Evolutionary conservation across 2,797 vertebrate genomes (phyloP).

Genomic region (Trachops cirrhosus): DNA sequence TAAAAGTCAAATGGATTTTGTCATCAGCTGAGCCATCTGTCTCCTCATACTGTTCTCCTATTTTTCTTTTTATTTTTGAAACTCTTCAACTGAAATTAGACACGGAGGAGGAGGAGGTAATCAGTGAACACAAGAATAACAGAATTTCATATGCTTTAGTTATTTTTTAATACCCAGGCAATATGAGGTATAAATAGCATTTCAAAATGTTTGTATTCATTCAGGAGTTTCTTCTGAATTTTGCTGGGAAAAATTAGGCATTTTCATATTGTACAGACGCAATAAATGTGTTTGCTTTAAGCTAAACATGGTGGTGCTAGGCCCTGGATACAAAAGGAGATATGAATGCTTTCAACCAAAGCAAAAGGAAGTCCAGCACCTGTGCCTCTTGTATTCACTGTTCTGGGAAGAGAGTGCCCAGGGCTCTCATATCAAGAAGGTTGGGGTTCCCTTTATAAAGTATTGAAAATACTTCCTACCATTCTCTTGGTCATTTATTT

Average conservation of each 20-base stretch:
- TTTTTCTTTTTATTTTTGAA: conserved; percentile 65
- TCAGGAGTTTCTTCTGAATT: not conserved
- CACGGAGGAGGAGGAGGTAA: conserved; percentile 34
- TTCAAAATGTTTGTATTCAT: not conserved
- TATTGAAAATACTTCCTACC: not conserved
- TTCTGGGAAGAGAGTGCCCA: not conserved
- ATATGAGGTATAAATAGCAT: not conserved
- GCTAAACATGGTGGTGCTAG: not conserved
- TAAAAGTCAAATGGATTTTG: conserved; percentile 68
- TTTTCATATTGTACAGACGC: not conserved
- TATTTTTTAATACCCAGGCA: conserved; percentile 35
- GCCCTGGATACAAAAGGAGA: not conserved
- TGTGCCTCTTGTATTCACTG: not conserved
- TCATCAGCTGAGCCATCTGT: conserved; percentile 66
- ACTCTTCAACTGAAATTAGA: conserved; percentile 51
- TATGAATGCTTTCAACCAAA: not conserved
- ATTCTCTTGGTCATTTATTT: not conserved
- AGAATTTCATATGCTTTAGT: not conserved
- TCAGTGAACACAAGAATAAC: not conserved
- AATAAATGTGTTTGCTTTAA: not conserved
- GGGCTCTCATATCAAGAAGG: not conserved
- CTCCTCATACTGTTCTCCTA: conserved; percentile 32
- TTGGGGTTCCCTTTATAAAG: not conserved
- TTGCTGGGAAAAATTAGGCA: not conserved
- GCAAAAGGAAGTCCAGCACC: not conserved